These are phyloP conservation scores for Myioborus melanocephalus DNA, from an alignment of 2,797 vertebrate species.

Conservation along the genomic window DNA sequence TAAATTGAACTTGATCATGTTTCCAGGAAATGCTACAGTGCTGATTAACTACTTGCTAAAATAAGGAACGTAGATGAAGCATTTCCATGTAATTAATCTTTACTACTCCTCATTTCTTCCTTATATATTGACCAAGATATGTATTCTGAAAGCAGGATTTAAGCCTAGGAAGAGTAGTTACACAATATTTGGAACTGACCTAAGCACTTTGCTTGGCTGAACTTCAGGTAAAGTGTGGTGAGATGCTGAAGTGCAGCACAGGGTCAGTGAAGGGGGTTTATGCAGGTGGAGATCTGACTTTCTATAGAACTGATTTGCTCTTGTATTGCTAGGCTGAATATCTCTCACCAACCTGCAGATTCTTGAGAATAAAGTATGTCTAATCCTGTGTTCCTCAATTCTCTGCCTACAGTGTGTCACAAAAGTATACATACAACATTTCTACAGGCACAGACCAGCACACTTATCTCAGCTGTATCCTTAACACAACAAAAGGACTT, in stretches of 20 bases:
- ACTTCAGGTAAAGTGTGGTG: not conserved
- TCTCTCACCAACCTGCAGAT: not conserved
- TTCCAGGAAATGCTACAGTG: constrained; percentile 8
- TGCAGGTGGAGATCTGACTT: not conserved
- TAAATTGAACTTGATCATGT: not conserved
- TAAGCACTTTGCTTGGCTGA: not conserved
- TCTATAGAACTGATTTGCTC: not conserved
- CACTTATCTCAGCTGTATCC: not conserved
- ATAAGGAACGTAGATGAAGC: not conserved
- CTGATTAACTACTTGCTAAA: constrained; percentile 16
- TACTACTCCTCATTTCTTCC: not conserved
- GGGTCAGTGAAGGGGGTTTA: not conserved
- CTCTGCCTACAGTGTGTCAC: not conserved
- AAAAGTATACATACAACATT: not conserved
- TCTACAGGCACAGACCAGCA: rapidly evolving
- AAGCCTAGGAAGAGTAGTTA: not conserved
- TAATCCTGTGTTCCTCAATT: not conserved
- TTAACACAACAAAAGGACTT: not conserved
- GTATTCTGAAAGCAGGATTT: not conserved
- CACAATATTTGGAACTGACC: not conserved
- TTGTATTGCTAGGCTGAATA: not conserved
- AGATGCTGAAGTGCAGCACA: not conserved
- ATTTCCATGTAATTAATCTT: not conserved
- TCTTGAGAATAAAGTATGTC: not conserved
- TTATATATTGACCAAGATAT: not conserved